Evolutionary conservation across 2,888 invertebrate genomes (phyloP).

Genomic region (Opisthograptis luteolata): DNA sequence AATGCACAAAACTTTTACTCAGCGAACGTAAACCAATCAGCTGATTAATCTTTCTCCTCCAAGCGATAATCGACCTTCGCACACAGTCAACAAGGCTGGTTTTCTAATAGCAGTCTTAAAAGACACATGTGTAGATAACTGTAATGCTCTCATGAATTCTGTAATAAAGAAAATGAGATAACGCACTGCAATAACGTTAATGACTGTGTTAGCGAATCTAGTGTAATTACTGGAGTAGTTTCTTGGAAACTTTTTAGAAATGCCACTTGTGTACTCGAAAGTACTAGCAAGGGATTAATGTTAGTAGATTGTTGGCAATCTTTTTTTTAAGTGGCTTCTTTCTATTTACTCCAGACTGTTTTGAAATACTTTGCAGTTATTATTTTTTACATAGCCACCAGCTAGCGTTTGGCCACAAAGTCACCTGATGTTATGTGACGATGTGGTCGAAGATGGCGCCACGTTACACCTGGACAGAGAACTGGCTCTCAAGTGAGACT

Average conservation of each 20-base stretch:
- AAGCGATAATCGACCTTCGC: constrained; percentile 2
- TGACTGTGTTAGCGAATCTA: constrained; percentile 19
- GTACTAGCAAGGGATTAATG: not conserved
- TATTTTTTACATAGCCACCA: too few relatives aligned
- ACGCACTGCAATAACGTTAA: constrained; percentile 31
- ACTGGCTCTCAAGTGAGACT: too few relatives aligned
- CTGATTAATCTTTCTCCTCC: constrained; percentile 36
- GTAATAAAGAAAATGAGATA: constrained; percentile 36
- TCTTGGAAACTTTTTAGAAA: not conserved
- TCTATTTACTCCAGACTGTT: too few relatives aligned
- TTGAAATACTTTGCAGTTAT: too few relatives aligned
- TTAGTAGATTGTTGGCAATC: too few relatives aligned
- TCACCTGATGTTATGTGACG: too few relatives aligned
- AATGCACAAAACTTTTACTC: constrained; percentile 11
- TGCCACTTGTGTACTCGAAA: not conserved
- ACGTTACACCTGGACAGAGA: too few relatives aligned
- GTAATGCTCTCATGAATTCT: constrained; percentile 28
- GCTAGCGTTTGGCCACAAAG: too few relatives aligned
- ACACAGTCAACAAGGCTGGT: not conserved
- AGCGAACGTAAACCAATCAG: constrained; percentile 32
- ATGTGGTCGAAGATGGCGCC: too few relatives aligned
- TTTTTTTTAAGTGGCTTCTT: too few relatives aligned
- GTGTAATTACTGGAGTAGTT: constrained; percentile 1
- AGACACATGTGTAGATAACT: constrained; percentile 19
- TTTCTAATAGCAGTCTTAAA: not conserved